Evolutionary conservation across 1,140 invertebrate genomes (phyloP), one percentile per base, ranked within the genome.

Genomic region (Heliconius eleuchia): DNA sequence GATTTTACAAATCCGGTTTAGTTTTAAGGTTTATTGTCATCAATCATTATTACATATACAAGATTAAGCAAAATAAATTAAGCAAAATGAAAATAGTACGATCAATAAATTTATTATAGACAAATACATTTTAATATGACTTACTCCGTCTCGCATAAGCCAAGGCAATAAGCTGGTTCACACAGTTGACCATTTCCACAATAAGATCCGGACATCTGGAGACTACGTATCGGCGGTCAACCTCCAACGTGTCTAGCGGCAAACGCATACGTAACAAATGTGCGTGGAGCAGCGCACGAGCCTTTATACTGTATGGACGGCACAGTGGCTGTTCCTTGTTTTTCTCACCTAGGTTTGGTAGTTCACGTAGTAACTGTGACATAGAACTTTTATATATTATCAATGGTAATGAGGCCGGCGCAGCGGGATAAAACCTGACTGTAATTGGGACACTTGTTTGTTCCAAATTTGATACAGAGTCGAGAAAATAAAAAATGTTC

Each of bases 151-250:
- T 96, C 81, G 98, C 97, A 94, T 99, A 98, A 30, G 98, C 98
- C 82, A 99, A 95, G 85, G 98, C 96, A 73, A 99, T 98, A 37
- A 99, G 95, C 93, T 99, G 98, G 90, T 99, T 97, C 6, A 98
- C 97, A 92, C 98, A 98, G 86, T 97, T 98, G 71, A 99, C 97
- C 98, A 99, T 99, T 95, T 99, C 99, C 88, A 99, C 98, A 82
- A 99, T 97, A n/a, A 99, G 95, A 92, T 98, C 98, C 3, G 99
- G 98, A 92, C 98, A 98, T 91, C 99, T 99, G 85, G 97, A 98
- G 57, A 99, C 96, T 81, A 99, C 97, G 85, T 98, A 99, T 85
- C 97, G 96, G 71, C 97, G 95, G 94, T 98, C 98, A 85, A 96
- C 96, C 82, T 99, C 98, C 37, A 99, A 94, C 1, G 97, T 98